Evolutionary conservation across 2,888 invertebrate species (phyloP).

Genomic region (Macrostomum cliftonense): DNA sequence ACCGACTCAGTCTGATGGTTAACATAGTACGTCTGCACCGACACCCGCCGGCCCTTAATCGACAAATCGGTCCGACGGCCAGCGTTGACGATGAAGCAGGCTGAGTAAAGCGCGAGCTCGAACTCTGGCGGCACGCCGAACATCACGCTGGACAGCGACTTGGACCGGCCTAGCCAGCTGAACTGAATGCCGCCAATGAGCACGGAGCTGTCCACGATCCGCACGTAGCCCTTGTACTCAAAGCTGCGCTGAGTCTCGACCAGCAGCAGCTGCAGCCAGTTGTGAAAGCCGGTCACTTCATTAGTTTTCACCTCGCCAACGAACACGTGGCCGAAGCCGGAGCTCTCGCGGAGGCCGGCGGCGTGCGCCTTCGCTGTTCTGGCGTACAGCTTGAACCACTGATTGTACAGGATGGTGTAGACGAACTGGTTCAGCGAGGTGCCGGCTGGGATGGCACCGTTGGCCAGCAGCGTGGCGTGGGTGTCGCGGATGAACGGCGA

Average conservation of each 20-base stretch:
- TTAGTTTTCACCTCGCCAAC: conserved; percentile 3
- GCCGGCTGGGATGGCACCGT: no score
- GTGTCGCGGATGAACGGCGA: no score
- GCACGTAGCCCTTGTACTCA: conserved; percentile 1
- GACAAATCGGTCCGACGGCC: not conserved
- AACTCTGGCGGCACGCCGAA: conserved; percentile 3
- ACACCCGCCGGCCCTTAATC: not conserved
- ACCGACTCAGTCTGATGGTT: not conserved
- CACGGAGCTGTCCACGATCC: not conserved
- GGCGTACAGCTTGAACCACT: conserved; percentile 5
- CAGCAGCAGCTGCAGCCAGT: not conserved
- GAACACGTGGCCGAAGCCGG: conserved; percentile 8
- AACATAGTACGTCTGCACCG: not conserved
- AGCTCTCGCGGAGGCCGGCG: not conserved
- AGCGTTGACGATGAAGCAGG: not conserved
- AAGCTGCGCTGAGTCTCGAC: not conserved
- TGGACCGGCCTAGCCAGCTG: not conserved
- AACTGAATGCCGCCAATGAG: conserved; percentile 2
- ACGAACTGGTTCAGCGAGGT: no score
- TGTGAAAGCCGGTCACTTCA: conserved; percentile 1
- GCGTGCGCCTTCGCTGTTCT: not conserved
- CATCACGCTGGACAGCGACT: conserved; percentile 2
- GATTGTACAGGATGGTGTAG: no score
- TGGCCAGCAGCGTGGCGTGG: no score
- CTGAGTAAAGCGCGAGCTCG: conserved; percentile 2